Conservation (phyloP, 2,888 invertebrate genomes). For the Camptogramma bilineatum region DNA sequence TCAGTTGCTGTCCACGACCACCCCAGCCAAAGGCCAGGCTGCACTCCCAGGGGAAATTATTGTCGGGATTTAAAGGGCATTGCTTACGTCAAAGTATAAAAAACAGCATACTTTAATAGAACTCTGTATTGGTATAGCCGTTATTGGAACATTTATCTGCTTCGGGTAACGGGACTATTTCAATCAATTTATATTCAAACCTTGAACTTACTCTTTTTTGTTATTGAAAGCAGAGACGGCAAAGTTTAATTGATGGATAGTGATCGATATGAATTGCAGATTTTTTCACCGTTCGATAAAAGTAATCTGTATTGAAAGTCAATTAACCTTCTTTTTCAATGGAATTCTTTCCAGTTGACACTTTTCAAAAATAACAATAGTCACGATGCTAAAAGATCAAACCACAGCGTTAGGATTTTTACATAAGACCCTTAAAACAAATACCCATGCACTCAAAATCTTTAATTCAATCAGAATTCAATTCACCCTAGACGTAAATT, state of each 20-base stretch:
- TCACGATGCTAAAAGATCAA: not conserved
- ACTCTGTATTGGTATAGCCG: constrained; percentile 56
- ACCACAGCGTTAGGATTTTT: not conserved
- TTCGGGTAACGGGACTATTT: constrained; percentile 69
- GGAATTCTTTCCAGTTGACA: not conserved
- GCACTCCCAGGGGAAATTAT: constrained; percentile 83
- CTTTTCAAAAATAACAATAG: not conserved
- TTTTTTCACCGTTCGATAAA: constrained; percentile 28
- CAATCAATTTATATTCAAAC: constrained; percentile 35
- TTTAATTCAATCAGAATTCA: constrained; percentile 53
- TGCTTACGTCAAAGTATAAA: constrained; percentile 79
- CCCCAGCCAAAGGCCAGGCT: constrained; percentile 82
- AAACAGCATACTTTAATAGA: constrained; percentile 76
- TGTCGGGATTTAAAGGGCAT: constrained; percentile 86
- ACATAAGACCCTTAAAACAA: constrained; percentile 7
- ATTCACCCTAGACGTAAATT: constrained; percentile 56
- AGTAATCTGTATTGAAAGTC: constrained; percentile 21
- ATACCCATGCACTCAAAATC: constrained; percentile 50
- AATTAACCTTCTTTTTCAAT: constrained; percentile 34
- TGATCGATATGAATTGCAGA: constrained; percentile 32
- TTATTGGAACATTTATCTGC: constrained; percentile 59
- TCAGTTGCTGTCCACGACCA: constrained; percentile 77
- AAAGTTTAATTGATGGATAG: constrained; percentile 53
- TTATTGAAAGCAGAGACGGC: constrained; percentile 25
- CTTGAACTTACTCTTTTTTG: constrained; percentile 26